Evolutionary conservation across 1,140 invertebrate species (phyloP).

Genomic region (Procambarus virginalis): DNA sequence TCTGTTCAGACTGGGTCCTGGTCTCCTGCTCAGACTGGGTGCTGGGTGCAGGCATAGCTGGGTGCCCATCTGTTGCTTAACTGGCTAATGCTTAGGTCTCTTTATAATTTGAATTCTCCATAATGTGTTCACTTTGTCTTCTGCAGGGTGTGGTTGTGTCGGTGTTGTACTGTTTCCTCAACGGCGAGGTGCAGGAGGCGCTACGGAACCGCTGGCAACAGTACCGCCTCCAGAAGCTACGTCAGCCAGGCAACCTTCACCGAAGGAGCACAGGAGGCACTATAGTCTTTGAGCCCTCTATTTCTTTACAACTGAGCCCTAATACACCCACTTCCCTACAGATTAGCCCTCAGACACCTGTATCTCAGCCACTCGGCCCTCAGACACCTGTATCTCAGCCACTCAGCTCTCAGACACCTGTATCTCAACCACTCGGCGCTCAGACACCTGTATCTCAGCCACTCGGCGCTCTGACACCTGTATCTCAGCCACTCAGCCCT

Average conservation of each 20-base stretch:
- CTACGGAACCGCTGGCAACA: conserved; percentile 41
- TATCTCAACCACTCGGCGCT: neutral
- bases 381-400: neutral
- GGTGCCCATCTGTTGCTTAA: too few relatives aligned
- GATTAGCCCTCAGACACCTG: neutral
- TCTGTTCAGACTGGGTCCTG: too few relatives aligned
- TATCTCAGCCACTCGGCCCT: neutral
- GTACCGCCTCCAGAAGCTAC: conserved; percentile 15
- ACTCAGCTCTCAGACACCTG: neutral
- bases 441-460: neutral
- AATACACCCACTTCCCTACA: neutral
- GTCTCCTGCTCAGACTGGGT: too few relatives aligned
- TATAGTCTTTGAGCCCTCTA: conserved; percentile 8
- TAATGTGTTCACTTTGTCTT: neutral
- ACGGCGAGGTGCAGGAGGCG: conserved; percentile 41
- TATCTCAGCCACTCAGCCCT: too few relatives aligned
- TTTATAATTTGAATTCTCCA: neutral
- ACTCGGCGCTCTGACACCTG: neutral
- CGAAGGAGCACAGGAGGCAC: conserved; percentile 25
- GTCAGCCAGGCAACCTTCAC: neutral
- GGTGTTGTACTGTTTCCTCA: conserved; percentile 48
- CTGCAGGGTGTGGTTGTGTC: conserved; percentile 46
- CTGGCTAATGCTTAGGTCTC: neutral
- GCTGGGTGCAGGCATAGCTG: too few relatives aligned
- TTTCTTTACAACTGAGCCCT: conserved; percentile 15